Evolutionary conservation across 2,888 invertebrate genomes (phyloP), one percentile per base, ranked within the genome.

Genomic region (Anorthoa munda): DNA sequence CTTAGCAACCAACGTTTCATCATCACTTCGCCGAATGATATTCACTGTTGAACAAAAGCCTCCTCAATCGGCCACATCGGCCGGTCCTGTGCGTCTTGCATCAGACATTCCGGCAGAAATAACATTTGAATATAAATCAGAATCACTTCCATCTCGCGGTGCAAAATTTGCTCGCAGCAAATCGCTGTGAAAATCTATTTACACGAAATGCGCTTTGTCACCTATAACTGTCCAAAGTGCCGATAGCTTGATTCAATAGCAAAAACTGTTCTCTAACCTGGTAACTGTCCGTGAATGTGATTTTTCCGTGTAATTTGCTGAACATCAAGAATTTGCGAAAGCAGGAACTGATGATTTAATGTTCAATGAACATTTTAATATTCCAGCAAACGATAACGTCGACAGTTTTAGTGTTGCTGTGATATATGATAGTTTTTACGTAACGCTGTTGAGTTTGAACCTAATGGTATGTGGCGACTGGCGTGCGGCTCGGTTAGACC

Each of bases 261-360:
- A 79, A 75, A 79, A 83, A 83, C 7, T 61, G 53, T 15, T 65
- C 50, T 74, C 45, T 64, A 66, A 67, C 66, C 65, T 56, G 46
- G 39, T 71, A 74, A 72, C 72, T 75, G 75, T 72, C 61, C 53
- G 75, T 77, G 60, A 77, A 75, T 81, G 63, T 66, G 65, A 66
- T 78, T 78, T 68, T 74, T 71, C 70, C 60, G 65, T 55, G 66
- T 66, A 73, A 72, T 83, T 66, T 66, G 66, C 63, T 80, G 66
- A 63, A 82, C 64, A 68, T 15, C 50, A 83, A 83, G 65, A 70
- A 81, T 83, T 81, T 63, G 21, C 70, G 73, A 84, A 81, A 74
- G 84, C 69, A 77, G 84, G 82, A 82, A 82, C 68, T 65, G 51
- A 63, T 66, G 66, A 83, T 67, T 71, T 31, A 74, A 79, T 39